Percentiles rank a stretch among this genome's conserved stretches.
phyloP scores from a whole-genome alignment of 1,140 invertebrate species.

The Gryon sp. region DNA sequence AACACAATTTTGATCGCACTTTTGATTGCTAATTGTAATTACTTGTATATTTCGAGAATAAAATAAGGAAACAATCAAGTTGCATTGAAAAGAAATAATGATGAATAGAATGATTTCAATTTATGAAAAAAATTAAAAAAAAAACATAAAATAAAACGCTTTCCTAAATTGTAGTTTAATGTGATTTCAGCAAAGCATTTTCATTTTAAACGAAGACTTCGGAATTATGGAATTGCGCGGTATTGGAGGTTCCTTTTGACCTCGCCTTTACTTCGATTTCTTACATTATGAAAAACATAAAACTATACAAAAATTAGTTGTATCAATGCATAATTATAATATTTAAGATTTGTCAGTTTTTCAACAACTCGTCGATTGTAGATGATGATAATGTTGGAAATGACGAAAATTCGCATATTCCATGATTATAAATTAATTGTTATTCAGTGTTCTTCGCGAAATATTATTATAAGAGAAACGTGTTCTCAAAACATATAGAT shows the following conservation, averaged over 20 bases:
- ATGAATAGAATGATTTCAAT: no score
- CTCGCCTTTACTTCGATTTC: constrained; percentile 4
- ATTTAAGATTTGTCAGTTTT: background rate
- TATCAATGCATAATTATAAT: background rate
- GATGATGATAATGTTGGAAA: background rate
- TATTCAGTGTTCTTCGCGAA: constrained; percentile 18
- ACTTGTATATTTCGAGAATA: constrained; percentile 2
- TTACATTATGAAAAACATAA: background rate
- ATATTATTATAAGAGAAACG: constrained; percentile 4
- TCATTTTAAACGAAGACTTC: constrained; percentile 15
- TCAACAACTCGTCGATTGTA: background rate
- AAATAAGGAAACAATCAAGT: no score
- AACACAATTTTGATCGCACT: no score
- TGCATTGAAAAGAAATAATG: no score
- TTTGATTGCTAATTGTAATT: constrained; percentile 7
- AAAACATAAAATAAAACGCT: background rate
- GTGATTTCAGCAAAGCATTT: constrained; percentile 14
- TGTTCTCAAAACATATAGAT: constrained; percentile 17
- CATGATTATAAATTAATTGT: constrained; percentile 15
- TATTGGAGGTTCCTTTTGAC: constrained; percentile 17
- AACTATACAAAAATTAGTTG: background rate
- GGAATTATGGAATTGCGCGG: constrained; percentile 16
- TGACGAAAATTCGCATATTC: constrained; percentile 20
- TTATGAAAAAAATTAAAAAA: constrained; percentile 1
- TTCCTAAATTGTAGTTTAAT: no score